phyloP scores from a whole-genome alignment of 2,888 invertebrate species.

The Sarcophaga variegata region DNA sequence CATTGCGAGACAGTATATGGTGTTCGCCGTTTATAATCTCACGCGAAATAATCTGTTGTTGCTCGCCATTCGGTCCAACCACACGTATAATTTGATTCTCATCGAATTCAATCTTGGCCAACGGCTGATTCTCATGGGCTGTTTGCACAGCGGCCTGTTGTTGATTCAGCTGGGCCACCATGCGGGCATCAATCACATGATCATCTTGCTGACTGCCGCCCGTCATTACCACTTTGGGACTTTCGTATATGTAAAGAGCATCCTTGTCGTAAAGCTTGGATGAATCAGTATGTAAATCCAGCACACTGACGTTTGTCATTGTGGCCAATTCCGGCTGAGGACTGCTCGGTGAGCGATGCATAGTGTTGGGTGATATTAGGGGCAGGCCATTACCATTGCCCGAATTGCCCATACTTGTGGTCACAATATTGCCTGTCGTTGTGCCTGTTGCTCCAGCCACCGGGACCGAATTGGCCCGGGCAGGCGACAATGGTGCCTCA shows the following conservation, averaged over 20 bases:
- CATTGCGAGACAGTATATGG: constrained; percentile 81
- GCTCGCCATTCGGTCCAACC: constrained; percentile 81
- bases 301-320: constrained; percentile 93
- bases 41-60: constrained; percentile 82
- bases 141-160: constrained; percentile 73
- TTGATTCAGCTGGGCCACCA: constrained; percentile 79
- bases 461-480: constrained; percentile 60
- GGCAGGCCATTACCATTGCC: constrained; percentile 79
- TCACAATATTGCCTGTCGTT: constrained; percentile 73
- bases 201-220: constrained; percentile 75
- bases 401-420: constrained; percentile 73
- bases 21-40: constrained; percentile 82
- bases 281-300: constrained; percentile 84
- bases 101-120: constrained; percentile 81
- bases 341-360: constrained; percentile 83
- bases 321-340: constrained; percentile 91
- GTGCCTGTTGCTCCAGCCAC: constrained; percentile 67
- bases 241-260: constrained; percentile 81
- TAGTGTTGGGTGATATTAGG: constrained; percentile 77
- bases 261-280: constrained; percentile 81
- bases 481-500: constrained; percentile 67
- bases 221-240: constrained; percentile 79
- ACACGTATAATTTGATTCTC: constrained; percentile 82
- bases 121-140: constrained; percentile 76
- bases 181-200: constrained; percentile 81